Evolutionary conservation across 1,140 invertebrate genomes (phyloP).

Genomic region (Drosophila sp.): DNA sequence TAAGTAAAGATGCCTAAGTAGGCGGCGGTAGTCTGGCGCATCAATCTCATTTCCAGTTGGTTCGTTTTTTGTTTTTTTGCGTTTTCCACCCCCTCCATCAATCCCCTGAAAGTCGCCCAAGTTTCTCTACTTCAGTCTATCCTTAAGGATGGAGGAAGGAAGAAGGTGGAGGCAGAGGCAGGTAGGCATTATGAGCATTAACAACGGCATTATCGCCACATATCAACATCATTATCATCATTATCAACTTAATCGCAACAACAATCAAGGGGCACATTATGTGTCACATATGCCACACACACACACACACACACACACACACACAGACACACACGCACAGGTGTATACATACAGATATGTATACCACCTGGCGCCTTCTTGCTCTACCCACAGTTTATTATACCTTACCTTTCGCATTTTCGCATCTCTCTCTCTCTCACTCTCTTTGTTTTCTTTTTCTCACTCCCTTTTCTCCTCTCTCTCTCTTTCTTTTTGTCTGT

Average conservation of each 20-base stretch:
- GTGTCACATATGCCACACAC: conserved; percentile 23
- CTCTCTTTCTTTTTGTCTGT: conserved; percentile 27
- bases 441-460: neutral
- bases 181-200: conserved; percentile 42
- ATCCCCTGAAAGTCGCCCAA: neutral
- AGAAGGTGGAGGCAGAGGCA: neutral
- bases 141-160: neutral
- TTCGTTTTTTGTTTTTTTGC: neutral
- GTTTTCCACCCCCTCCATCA: neutral
- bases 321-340: neutral
- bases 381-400: conserved; percentile 1
- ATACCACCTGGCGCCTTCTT: conserved; percentile 27
- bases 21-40: conserved; percentile 15
- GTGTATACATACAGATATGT: neutral
- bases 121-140: neutral
- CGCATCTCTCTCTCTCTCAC: neutral
- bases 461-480: neutral
- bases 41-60: conserved; percentile 15
- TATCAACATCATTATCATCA: conserved; percentile 52
- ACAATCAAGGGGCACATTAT: conserved; percentile 29
- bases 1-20: conserved; percentile 19
- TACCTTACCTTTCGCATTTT: neutral
- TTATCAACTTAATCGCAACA: conserved; percentile 54
- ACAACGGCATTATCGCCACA: conserved; percentile 39
- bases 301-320: neutral